Evolutionary conservation across 2,888 invertebrate species (phyloP).

Genomic region (Torymus texanus): DNA sequence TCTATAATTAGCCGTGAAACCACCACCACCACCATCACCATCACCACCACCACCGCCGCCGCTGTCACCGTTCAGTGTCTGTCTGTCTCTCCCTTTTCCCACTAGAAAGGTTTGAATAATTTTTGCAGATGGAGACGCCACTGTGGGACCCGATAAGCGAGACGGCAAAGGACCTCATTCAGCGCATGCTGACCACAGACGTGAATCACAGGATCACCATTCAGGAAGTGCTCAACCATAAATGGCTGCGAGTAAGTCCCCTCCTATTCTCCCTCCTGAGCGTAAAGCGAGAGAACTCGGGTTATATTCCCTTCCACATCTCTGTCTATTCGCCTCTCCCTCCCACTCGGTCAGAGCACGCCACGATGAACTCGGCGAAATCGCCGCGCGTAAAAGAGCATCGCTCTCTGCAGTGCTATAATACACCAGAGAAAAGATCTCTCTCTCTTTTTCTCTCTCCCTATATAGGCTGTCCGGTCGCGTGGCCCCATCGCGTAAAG

Average conservation of each 20-base stretch:
- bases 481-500: background rate
- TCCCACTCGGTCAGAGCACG: background rate
- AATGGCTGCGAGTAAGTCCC: slow-evolving; percentile 92
- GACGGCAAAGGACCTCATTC: slow-evolving; percentile 95
- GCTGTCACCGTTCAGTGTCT: too few species aligned
- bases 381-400: slow-evolving; percentile 30
- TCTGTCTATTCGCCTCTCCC: too few species aligned
- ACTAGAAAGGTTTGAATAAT: too few species aligned
- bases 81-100: too few species aligned
- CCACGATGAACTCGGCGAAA: background rate
- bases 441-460: background rate
- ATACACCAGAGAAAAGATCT: background rate
- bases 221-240: slow-evolving; percentile 95
- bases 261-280: too few species aligned
- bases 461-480: too few species aligned
- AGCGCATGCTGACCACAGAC: slow-evolving; percentile 94
- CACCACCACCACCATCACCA: too few species aligned
- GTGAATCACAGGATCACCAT: slow-evolving; percentile 94
- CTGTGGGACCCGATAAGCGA: slow-evolving; percentile 96
- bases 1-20: too few species aligned
- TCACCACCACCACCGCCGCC: too few species aligned
- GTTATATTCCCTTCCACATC: too few species aligned
- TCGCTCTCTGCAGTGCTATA: background rate
- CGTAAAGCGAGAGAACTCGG: too few species aligned
- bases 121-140: slow-evolving; percentile 86